A percentile compares a stretch with the other conserved stretches of the same genome.
phyloP scores from a whole-genome alignment of 2,888 invertebrate genomes.

The Eledone cirrhosa region DNA sequence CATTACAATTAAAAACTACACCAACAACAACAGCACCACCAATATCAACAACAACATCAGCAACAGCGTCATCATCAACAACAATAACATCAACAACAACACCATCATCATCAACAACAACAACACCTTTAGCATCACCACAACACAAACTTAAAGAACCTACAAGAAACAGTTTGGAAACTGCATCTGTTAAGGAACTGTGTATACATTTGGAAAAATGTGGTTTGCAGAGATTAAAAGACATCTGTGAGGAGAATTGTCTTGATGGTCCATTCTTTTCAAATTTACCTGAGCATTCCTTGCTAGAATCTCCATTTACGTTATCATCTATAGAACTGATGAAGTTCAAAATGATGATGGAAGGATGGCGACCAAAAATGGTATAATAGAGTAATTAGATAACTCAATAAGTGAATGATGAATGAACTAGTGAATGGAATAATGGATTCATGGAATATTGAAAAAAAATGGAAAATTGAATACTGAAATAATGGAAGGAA shows the following conservation, averaged over 20 bases:
- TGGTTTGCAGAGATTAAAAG: neutral
- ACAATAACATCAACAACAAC: no score
- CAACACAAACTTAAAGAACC: no score
- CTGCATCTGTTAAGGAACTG: neutral
- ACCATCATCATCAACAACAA: no score
- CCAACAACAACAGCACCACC: no score
- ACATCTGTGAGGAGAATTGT: neutral
- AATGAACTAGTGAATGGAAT: no score
- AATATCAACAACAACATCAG: no score
- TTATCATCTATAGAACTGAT: neutral
- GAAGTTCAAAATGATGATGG: constrained; percentile 4
- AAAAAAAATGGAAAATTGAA: neutral
- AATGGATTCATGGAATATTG: neutral
- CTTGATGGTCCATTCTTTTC: neutral
- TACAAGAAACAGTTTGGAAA: neutral
- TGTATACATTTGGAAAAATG: neutral
- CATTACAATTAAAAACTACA: no score
- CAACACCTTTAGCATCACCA: no score
- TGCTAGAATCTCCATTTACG: neutral
- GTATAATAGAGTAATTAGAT: neutral
- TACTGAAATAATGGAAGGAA: neutral
- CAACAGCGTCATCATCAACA: no score
- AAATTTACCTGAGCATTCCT: neutral
- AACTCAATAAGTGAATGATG: neutral
- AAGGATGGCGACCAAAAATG: neutral